phyloP scores from a whole-genome alignment of 2,113 vertebrate species.

The Callipepla californica region DNA sequence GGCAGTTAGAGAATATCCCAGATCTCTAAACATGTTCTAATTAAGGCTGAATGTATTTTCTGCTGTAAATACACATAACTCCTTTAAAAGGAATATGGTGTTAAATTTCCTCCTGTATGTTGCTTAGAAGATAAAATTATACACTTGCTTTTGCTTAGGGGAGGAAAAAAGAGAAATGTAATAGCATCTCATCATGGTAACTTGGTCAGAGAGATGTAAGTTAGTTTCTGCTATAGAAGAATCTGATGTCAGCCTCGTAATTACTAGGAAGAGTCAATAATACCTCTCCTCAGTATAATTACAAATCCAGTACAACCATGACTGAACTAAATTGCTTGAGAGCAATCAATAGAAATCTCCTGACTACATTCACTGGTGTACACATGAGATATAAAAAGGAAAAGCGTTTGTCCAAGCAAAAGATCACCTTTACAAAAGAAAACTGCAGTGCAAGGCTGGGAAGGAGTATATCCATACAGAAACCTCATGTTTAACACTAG shows the following conservation, averaged over 20 bases:
- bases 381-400: constrained; percentile 77
- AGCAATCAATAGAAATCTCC: constrained; percentile 83
- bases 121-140: background rate
- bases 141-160: background rate
- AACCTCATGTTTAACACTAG: constrained; percentile 25
- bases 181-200: constrained; percentile 52
- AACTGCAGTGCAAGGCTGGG: constrained; percentile 57
- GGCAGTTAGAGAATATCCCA: background rate
- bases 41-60: background rate
- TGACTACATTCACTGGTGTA: constrained; percentile 77
- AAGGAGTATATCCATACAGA: constrained; percentile 33
- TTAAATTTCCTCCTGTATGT: background rate
- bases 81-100: background rate
- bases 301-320: constrained; percentile 84
- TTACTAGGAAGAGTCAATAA: constrained; percentile 83
- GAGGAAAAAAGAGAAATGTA: background rate
- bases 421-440: constrained; percentile 80
- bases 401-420: constrained; percentile 79
- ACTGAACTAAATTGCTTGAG: constrained; percentile 84
- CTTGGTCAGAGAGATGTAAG: constrained; percentile 57
- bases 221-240: constrained; percentile 72
- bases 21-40: background rate
- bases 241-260: constrained; percentile 80
- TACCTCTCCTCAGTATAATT: constrained; percentile 82
- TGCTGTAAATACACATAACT: background rate